Base-by-base conservation (phyloP, 2,888 invertebrate species). In the Carterocephalus palaemon region DNA sequence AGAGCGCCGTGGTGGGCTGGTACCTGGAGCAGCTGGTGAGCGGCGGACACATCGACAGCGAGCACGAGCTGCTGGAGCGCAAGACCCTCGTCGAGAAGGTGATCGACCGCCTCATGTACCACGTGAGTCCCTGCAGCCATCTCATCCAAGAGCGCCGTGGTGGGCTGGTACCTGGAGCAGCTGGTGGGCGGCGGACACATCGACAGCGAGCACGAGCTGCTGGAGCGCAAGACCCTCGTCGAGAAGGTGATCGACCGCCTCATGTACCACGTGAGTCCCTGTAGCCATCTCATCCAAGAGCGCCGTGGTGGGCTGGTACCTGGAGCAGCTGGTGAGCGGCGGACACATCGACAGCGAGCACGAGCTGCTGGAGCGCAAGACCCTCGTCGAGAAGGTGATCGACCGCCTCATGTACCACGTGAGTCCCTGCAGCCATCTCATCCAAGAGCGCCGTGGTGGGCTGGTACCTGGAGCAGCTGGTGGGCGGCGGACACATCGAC, bases 171-270 rank as follows among this genome's bases (percentile, higher is more conserved):
- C 75, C 81, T 99, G 56, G 93, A 94, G 63, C 93, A 95, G 68
- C 90, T 97, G 41, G 93, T 94, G 54, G 92, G 93, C 49, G 92
- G 95, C 62, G 83, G 80, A 0, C 63, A 68, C 17, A 94, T 99
- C 49, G 97, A 99, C 63, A 90, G 91, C 0, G 98, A 99, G 70
- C 94, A 95, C 10, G 98, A 99, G 60, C 82, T 98, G 20, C 75
- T 97, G 1, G 94, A 96, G 63, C 91, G 93, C 66, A 98, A 97
- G 80, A 91, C 91, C 7, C 83, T 99, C 13, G 92, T 97, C 13
- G 97, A 98, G 72, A 98, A 97, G 85, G 94, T 99, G 45, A 92
- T 99, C 43, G 96, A 98, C 70, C 89, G 98, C 46, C 90, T 98
- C 13, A 93, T 95, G 67, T 93, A 94, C 71, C 92, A 93, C 62